phyloP scores from a whole-genome alignment of 2,888 invertebrate species.

The Coelinius sp. region DNA sequence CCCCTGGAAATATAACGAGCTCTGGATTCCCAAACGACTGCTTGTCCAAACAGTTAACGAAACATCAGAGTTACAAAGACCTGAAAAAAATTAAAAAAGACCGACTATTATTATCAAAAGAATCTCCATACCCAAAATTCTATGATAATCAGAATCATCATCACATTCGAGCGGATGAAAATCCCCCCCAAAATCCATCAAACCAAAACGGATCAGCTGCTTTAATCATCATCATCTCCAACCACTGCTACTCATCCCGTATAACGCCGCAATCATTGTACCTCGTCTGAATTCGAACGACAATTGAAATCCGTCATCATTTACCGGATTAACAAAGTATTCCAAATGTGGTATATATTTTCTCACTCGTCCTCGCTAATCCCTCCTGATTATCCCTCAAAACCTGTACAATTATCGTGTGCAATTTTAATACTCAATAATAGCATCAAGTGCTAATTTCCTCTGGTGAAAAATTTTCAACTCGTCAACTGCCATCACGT shows the following conservation, averaged over 20 bases:
- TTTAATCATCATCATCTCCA: background rate
- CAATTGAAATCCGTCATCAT: background rate
- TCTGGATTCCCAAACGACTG: background rate
- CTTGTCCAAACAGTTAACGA: background rate
- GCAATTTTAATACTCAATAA: background rate
- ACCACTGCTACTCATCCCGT: background rate
- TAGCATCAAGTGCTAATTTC: background rate
- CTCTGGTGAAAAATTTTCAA: background rate
- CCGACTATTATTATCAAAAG: background rate
- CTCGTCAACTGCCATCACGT: background rate
- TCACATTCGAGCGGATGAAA: background rate
- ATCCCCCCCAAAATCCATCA: background rate
- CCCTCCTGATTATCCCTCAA: background rate
- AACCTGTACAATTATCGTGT: background rate
- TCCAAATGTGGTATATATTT: background rate
- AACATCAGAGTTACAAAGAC: background rate
- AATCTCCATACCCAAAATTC: background rate
- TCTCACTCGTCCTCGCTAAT: background rate
- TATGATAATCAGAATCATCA: background rate
- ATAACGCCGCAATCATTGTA: background rate
- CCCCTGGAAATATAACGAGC: background rate
- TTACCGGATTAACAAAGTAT: conserved; percentile 9
- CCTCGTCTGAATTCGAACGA: background rate
- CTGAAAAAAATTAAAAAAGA: background rate
- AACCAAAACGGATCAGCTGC: background rate